These are phyloP conservation scores for Spisula solida DNA, from an alignment of 2,888 invertebrate species.

Conservation along the genomic window DNA sequence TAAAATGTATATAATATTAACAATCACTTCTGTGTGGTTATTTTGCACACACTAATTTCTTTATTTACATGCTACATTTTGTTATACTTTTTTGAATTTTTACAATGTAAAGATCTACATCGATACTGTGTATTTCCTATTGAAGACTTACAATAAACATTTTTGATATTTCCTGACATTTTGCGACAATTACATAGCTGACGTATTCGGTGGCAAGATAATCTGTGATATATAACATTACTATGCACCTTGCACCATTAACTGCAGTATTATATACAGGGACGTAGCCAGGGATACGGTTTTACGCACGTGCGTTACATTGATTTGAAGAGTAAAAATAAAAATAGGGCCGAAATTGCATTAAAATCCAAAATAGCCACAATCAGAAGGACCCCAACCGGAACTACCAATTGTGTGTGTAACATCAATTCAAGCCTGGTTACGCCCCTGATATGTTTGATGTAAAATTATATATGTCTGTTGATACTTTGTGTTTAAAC, in stretches of 20 bases:
- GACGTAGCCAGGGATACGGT: too few relatives aligned
- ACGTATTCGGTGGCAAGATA: too few relatives aligned
- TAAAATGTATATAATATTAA: constrained; percentile 2
- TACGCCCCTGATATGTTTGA: neutral
- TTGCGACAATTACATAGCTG: neutral
- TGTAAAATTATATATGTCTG: neutral
- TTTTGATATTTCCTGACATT: neutral
- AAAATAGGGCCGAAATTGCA: too few relatives aligned
- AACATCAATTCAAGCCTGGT: too few relatives aligned
- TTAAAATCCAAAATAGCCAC: too few relatives aligned
- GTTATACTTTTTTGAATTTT: neutral
- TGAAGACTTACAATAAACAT: neutral
- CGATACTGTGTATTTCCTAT: too few relatives aligned
- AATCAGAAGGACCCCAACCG: too few relatives aligned
- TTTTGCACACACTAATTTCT: constrained; percentile 5
- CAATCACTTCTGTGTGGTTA: neutral
- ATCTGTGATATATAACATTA: too few relatives aligned
- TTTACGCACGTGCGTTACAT: too few relatives aligned
- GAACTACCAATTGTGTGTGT: too few relatives aligned
- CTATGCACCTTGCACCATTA: neutral
- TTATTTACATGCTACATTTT: neutral
- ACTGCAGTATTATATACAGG: neutral
- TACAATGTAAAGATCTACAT: too few relatives aligned
- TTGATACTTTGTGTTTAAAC: neutral
- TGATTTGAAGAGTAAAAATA: too few relatives aligned